phyloP scores from a whole-genome alignment of 2,797 vertebrate genomes.

The Sebastes diploproa region DNA sequence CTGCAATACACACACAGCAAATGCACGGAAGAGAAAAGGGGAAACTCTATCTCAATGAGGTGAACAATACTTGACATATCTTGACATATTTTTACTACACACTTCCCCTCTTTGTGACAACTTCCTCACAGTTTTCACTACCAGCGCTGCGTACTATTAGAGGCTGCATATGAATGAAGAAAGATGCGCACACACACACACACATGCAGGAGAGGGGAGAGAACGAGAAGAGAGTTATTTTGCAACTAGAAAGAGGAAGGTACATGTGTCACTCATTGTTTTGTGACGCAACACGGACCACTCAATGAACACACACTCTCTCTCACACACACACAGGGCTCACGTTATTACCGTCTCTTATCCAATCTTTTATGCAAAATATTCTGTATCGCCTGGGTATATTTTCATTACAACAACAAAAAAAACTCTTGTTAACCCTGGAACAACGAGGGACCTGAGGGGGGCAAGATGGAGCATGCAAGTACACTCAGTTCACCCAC shows the following conservation, averaged over 20 bases:
- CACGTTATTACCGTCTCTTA: neutral
- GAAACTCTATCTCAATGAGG: conserved; percentile 73
- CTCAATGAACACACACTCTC: conserved; percentile 46
- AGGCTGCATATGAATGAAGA: conserved; percentile 70
- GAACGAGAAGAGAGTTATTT: conserved; percentile 66
- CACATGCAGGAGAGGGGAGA: conserved; percentile 10
- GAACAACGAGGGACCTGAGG: neutral
- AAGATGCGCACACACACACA: conserved; percentile 36
- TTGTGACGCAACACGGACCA: conserved; percentile 66
- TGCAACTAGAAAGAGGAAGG: conserved; percentile 79
- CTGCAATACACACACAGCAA: conserved; percentile 6
- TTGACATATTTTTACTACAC: conserved; percentile 78
- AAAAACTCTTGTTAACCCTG: neutral
- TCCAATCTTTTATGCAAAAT: conserved; percentile 51
- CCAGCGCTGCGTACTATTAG: conserved; percentile 45
- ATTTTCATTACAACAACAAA: conserved; percentile 29
- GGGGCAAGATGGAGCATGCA: conserved; percentile 60
- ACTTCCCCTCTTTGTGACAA: conserved; percentile 78
- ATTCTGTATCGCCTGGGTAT: neutral
- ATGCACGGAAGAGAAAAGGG: conserved; percentile 47
- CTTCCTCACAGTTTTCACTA: conserved; percentile 73
- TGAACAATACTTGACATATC: conserved; percentile 75
- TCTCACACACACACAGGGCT: neutral
- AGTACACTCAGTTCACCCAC: conserved; percentile 8
- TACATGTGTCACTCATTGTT: conserved; percentile 55